Evolutionary conservation across 2,797 vertebrate genomes (phyloP), one percentile per base, ranked within the genome.

Genomic region (Tokudaia tokunoshimensis): DNA sequence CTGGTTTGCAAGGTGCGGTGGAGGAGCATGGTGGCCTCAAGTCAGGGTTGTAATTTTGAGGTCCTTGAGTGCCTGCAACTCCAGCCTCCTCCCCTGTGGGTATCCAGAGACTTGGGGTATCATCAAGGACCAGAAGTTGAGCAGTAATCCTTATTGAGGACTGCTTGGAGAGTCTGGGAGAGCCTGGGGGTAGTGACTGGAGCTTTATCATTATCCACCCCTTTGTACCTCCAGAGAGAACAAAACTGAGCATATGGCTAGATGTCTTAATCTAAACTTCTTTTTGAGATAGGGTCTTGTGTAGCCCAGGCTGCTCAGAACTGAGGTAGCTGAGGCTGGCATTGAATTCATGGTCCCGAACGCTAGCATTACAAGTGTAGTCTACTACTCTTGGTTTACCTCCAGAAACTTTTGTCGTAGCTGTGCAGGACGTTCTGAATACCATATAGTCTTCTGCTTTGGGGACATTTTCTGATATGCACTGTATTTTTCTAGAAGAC

Each of bases 401-500:
- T 95, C 63, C 22, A 85, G 72, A 92, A 57, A 89, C 37, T 12
- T 86, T 74, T 94, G 37, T 74, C 78, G 74, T 86, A 55, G 37
- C n/a, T 93, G 20, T 6, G 50, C 20, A 75, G 78, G 75, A 34
- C 81, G 6, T 95, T 61, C 41, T 41, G 55, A 83, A 55, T 44
- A 89, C 50, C 57, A 57, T 52, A 31, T n/a, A 61, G 67, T 37
- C 37, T 61, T 75, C 31, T 47, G 85, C 26, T 24, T 94, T 90
- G 59, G 81, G n/a, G 3, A 29, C 87, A 85, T 84, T 88, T 94
- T 91, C 80, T 94, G 41, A 95, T 19, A 74, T 44, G 34, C 44
- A 29, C 74, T 61, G 0, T 95, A 90, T 86, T 41, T 95, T 67
- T 52, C 24, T 52, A 52, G 47, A 55, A 72, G 83, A 52, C 67